A percentile compares a stretch with the other conserved stretches of the same genome.
Conservation (phyloP, 2,113 vertebrate species). For the Lynx canadensis region DNA sequence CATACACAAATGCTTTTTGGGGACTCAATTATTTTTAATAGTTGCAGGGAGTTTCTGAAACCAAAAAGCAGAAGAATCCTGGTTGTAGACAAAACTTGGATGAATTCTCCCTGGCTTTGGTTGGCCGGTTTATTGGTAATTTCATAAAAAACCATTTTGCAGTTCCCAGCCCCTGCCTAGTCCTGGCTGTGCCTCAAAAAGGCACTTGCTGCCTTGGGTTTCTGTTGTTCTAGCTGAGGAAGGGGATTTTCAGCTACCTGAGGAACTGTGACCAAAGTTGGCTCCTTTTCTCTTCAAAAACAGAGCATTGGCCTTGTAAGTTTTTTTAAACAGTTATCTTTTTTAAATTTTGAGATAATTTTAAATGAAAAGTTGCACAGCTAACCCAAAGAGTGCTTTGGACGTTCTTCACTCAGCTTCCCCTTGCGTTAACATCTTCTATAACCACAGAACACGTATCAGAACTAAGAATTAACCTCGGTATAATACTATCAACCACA, state of each 20-base stretch:
- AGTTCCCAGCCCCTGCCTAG: not conserved
- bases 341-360: slow-evolving; percentile 1
- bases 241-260: not conserved
- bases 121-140: not conserved
- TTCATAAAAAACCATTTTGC: not conserved
- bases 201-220: not conserved
- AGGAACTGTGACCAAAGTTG: slow-evolving; percentile 6
- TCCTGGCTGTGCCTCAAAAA: not conserved
- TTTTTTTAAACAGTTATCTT: not conserved
- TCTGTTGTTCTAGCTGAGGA: not conserved
- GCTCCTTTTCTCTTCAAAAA: slow-evolving; percentile 12
- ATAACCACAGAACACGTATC: not conserved
- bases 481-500: not conserved
- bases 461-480: not conserved
- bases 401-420: not conserved
- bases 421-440: not conserved
- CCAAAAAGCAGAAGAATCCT: not conserved
- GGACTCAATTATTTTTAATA: not conserved
- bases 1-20: not conserved
- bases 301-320: not conserved
- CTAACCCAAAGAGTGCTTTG: not conserved
- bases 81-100: not conserved
- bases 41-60: slow-evolving; percentile 1
- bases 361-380: slow-evolving; percentile 47
- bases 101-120: not conserved